Base-by-base conservation (phyloP, 2,113 vertebrate genomes). In the Engystomops pustulosus region DNA sequence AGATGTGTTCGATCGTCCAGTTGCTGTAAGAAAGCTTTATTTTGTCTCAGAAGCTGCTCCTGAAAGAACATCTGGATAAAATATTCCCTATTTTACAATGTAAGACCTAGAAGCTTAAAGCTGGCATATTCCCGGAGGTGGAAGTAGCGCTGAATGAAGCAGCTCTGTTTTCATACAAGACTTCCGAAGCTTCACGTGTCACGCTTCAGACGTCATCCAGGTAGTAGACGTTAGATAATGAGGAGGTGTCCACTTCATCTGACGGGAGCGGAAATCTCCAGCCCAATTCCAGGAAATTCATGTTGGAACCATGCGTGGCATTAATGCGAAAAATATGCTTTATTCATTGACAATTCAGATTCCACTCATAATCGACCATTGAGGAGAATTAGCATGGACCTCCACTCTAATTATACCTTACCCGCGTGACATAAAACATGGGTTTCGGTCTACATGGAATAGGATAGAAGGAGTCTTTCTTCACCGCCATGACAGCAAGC, bases 11-110 rank as follows among this genome's bases (percentile, higher is more conserved):
- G 58, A 79, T 32, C 44, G 58, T 27, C 58, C 55, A 65, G 58
- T 79, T 30, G 58, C 75, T 58, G 49, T 15, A 17, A 55, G 74
- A 77, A 77, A 55, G 55, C 23, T 30, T 79, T 79, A 65, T 79
- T 79, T 65, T 79, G 77, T 79, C 65, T 71, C 67, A 4, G n/a
- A 72, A 71, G 17, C 47, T 41, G 67, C 80, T 55, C 36, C 68
- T 38, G 34, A 36, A 71, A 55, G 45, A 81, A 81, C 80, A 81
- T 81, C 80, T 81, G 80, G 80, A 71, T 81, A 81, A 71, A 18
- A 58, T 70, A 71, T 81, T 81, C 27, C 36, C 80, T 68, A 38
- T 79, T 65, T 65, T 71, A 23, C 67, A 23, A 69, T 38, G 20
- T 58, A 44, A 53, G 67, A 38, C 65, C 67, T 30, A 18, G 80